These are phyloP conservation scores for Coreius guichenoti DNA, from an alignment of 2,797 vertebrate genomes.

Conservation along the genomic window DNA sequence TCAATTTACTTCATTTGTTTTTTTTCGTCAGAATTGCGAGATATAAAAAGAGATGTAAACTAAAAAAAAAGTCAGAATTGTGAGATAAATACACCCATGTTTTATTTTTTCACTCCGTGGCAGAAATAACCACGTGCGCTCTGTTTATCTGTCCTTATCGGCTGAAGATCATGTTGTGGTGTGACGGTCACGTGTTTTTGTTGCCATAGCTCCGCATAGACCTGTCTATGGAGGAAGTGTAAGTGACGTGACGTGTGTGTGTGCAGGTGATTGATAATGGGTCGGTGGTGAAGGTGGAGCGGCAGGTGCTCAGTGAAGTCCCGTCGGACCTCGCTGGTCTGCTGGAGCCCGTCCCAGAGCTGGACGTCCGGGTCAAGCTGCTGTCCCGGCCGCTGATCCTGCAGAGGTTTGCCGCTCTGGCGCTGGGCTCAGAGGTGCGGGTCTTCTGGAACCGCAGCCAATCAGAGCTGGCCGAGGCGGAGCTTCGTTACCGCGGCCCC, in stretches of 20 bases:
- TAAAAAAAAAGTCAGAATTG: too few relatives aligned
- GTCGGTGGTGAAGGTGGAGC: slow-evolving; percentile 72
- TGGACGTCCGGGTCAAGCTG: slow-evolving; percentile 74
- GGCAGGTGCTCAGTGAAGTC: slow-evolving; percentile 71
- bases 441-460: slow-evolving; percentile 70
- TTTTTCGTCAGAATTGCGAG: too few relatives aligned
- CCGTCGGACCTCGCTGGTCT: slow-evolving; percentile 66
- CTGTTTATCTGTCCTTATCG: neutral
- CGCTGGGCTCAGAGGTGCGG: slow-evolving; percentile 68
- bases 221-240: too few relatives aligned
- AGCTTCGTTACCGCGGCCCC: slow-evolving; percentile 78
- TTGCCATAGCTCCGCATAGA: too few relatives aligned
- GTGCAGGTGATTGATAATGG: slow-evolving; percentile 75
- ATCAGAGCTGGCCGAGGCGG: slow-evolving; percentile 74
- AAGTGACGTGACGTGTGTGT: neutral
- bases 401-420: slow-evolving; percentile 65
- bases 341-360: slow-evolving; percentile 78
- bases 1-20: too few relatives aligned
- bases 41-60: too few relatives aligned
- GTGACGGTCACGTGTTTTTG: neutral
- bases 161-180: neutral
- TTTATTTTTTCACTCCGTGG: too few relatives aligned
- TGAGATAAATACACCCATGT: neutral
- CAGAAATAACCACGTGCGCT: neutral
- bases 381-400: slow-evolving; percentile 69